phyloP scores from a whole-genome alignment of 2,888 invertebrate genomes.

The Geotrupes spiniger region DNA sequence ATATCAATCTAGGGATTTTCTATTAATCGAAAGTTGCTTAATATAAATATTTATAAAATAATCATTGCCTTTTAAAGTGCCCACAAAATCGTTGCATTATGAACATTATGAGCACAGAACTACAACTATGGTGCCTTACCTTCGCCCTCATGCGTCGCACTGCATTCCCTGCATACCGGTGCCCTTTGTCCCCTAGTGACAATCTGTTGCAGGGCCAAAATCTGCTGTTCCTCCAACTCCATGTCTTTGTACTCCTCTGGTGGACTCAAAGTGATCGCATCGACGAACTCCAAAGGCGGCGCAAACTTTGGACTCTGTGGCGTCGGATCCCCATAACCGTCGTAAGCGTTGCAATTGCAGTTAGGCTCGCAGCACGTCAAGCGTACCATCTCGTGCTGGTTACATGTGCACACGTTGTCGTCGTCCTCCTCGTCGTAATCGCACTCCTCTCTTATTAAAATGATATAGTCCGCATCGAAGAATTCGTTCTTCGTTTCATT shows the following conservation, averaged over 20 bases:
- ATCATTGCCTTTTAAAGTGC: too few relatives aligned
- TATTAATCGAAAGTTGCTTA: too few relatives aligned
- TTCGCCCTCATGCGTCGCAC: constrained; percentile 46
- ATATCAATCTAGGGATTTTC: too few relatives aligned
- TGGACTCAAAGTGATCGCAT: constrained; percentile 82
- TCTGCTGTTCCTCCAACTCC: constrained; percentile 60
- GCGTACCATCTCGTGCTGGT: constrained; percentile 65
- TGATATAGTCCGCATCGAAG: constrained; percentile 90
- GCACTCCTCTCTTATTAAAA: constrained; percentile 84
- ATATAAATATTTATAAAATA: too few relatives aligned
- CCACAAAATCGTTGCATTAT: too few relatives aligned
- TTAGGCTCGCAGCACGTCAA: constrained; percentile 66
- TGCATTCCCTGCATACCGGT: constrained; percentile 49
- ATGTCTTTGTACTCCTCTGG: constrained; percentile 90
- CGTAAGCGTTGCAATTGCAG: constrained; percentile 52
- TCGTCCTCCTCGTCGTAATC: constrained; percentile 78
- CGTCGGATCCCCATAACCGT: constrained; percentile 41
- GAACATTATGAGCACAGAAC: too few relatives aligned
- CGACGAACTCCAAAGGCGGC: constrained; percentile 69
- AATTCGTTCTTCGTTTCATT: constrained; percentile 88
- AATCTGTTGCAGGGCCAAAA: constrained; percentile 58
- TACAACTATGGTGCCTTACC: too few relatives aligned
- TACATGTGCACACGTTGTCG: constrained; percentile 68
- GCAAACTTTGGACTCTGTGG: constrained; percentile 61
- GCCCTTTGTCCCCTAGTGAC: constrained; percentile 35